Evolutionary conservation across 2,797 vertebrate species (phyloP).

Genomic region (Hozukius guyotensis): DNA sequence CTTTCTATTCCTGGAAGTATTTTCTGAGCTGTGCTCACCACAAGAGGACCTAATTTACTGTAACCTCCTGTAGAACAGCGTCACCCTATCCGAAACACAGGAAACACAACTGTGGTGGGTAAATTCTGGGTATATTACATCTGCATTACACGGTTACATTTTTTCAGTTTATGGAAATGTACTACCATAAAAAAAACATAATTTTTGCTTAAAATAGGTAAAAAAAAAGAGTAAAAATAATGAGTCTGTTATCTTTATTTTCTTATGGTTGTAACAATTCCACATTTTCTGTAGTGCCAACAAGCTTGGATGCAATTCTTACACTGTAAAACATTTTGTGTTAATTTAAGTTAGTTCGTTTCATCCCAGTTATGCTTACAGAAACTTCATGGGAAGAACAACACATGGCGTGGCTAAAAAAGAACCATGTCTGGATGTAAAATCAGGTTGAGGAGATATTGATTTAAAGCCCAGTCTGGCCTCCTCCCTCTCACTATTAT

Average conservation of each 20-base stretch:
- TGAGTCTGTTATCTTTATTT: neutral
- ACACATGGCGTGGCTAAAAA: neutral
- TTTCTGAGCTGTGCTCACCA: slow-evolving; percentile 4
- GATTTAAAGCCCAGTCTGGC: slow-evolving; percentile 33
- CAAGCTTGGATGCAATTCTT: neutral
- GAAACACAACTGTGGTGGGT: neutral
- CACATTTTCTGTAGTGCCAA: neutral
- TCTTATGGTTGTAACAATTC: neutral
- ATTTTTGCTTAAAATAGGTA: neutral
- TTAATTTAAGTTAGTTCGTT: neutral
- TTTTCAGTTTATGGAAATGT: neutral
- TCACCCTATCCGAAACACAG: neutral
- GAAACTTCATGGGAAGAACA: neutral
- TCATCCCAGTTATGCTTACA: neutral
- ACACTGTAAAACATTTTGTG: neutral
- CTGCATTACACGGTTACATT: neutral
- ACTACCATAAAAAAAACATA: too few relatives aligned
- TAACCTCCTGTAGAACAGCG: neutral
- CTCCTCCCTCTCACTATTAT: slow-evolving; percentile 58
- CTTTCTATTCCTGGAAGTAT: slow-evolving; percentile 13
- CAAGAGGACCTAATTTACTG: slow-evolving; percentile 16
- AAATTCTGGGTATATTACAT: neutral
- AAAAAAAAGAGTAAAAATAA: neutral
- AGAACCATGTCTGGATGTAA: slow-evolving; percentile 19
- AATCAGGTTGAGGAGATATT: slow-evolving; percentile 39